Conservation (phyloP, 1,140 invertebrate genomes). For the Lysiphlebus fabarum region DNA sequence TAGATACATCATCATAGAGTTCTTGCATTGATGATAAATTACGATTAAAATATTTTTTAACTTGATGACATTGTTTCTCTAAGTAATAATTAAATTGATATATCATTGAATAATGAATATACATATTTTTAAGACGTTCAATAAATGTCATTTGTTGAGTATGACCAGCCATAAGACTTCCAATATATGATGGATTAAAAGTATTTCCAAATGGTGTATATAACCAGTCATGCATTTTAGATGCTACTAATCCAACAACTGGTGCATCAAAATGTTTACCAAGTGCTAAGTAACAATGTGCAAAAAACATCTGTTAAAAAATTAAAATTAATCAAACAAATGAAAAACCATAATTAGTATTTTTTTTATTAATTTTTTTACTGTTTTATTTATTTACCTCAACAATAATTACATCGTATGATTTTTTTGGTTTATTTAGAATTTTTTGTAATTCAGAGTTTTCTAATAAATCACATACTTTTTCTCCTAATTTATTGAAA, state of each 20-base stretch:
- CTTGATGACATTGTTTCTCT: conserved; percentile 40
- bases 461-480: conserved; percentile 22
- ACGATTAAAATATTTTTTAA: conserved; percentile 51
- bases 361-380: conserved; percentile 26
- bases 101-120: conserved; percentile 32
- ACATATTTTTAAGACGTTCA: conserved; percentile 58
- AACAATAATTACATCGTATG: conserved; percentile 30
- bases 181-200: conserved; percentile 60
- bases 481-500: not conserved
- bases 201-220: conserved; percentile 62
- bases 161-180: conserved; percentile 59
- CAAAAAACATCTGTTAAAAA: conserved; percentile 27
- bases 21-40: conserved; percentile 47
- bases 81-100: conserved; percentile 26
- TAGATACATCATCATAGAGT: conserved; percentile 28
- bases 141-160: conserved; percentile 60
- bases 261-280: conserved; percentile 59
- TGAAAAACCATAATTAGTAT: conserved; percentile 29
- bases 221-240: conserved; percentile 61
- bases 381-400: conserved; percentile 26
- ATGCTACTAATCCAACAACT: conserved; percentile 60
- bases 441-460: conserved; percentile 25
- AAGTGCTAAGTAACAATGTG: conserved; percentile 56
- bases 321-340: conserved; percentile 33
- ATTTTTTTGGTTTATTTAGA: conserved; percentile 24